Percentiles rank a stretch among this genome's conserved stretches.
These are phyloP conservation scores for Sebastes fasciatus DNA, from an alignment of 2,113 vertebrate species.

Conservation along the genomic window DNA sequence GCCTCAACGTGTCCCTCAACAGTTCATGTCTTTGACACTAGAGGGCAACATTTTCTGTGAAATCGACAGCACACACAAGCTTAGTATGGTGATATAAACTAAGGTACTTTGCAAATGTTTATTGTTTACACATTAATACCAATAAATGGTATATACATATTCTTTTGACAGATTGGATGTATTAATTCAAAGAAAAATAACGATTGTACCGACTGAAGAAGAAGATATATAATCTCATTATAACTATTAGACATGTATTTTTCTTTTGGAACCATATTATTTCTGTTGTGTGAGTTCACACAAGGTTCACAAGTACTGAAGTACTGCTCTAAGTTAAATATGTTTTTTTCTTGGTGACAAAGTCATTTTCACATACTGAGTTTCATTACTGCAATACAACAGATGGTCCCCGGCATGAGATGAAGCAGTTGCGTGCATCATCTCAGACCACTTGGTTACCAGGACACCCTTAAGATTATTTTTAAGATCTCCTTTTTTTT, in stretches of 20 bases:
- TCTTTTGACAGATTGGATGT: neutral
- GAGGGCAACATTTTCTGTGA: conserved; percentile 43
- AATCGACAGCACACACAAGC: neutral
- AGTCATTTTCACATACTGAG: neutral
- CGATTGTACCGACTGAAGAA: neutral
- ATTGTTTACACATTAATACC: neutral
- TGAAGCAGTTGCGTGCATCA: neutral
- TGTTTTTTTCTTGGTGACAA: neutral
- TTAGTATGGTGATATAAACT: neutral
- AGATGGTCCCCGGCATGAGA: neutral
- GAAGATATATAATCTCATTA: neutral
- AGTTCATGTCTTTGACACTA: conserved; percentile 31
- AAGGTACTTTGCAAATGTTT: neutral
- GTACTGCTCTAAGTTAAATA: neutral
- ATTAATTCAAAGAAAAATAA: neutral
- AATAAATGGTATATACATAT: neutral
- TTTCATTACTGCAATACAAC: neutral
- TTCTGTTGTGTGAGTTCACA: neutral
- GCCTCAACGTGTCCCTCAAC: neutral
- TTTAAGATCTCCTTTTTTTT: neutral
- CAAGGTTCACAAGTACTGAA: neutral
- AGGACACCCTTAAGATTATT: neutral
- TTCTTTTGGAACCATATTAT: neutral
- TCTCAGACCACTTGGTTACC: neutral
- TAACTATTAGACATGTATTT: neutral